Base-by-base conservation (phyloP, 1,140 invertebrate genomes). In the Saccostrea echinata region DNA sequence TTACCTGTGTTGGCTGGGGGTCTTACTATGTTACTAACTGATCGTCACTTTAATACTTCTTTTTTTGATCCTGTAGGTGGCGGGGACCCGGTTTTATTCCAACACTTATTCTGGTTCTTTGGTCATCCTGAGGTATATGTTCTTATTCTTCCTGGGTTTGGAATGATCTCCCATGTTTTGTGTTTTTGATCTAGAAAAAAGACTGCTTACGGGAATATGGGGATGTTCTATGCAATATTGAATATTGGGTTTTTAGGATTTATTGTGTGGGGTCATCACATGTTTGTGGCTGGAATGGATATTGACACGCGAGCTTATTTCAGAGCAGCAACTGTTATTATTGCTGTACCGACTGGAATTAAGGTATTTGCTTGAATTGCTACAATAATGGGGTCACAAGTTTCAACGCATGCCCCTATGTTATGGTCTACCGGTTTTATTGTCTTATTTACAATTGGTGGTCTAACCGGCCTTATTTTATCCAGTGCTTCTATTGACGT, bases 81-180 rank as follows among this genome's bases (percentile, higher is more conserved):
- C 52, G 97, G 96, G 84, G 96, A 97, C 91, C 96, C 96, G 81
- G 96, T 97, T 95, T 89, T 97, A 91, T 97, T 96, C 91, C 97
- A 97, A 96, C 97, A 97, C 94, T 95, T 97, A 95, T 97, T 97
- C 96, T 97, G 96, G 96, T 97, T 97, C 95, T 97, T 97, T 96
- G 96, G 97, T 0, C 97, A 97, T 89, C 96, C 97, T 55, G 97
- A 97, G 96, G 96, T 97, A 90, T 97, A 97, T 95, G 97, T 97
- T 96, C 92, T 96, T 91, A 96, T 96, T 94, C 87, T 96, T 51
- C 95, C 95, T 30, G 96, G 93, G 27, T 95, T 95, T 91, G 94
- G 94, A 33, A 89, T 95, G 35, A 87, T 95, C 33, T 90, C 88
- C 55, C 88, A 92, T 43, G 52, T 92, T 84, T 51, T 80, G 2